Percentiles rank a stretch among this genome's conserved stretches.
These are phyloP conservation scores for Melanaphis sacchari DNA, from an alignment of 1,140 invertebrate species.

Conservation along the genomic window DNA sequence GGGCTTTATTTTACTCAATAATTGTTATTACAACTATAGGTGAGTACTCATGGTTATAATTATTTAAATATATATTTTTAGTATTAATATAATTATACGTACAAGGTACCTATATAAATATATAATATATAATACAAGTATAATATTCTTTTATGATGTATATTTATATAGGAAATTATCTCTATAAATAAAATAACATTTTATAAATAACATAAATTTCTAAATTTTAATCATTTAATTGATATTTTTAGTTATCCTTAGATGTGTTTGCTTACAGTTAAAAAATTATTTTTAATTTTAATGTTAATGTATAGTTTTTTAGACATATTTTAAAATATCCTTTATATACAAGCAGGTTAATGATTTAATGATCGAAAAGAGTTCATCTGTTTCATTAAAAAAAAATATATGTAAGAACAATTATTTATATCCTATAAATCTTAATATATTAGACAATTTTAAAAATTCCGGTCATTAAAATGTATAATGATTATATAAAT, in stretches of 20 bases:
- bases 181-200: too few species aligned
- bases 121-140: background rate
- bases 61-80: background rate
- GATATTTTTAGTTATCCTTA: background rate
- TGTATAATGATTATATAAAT: background rate
- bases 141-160: too few species aligned
- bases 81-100: background rate
- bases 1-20: slow-evolving; percentile 94
- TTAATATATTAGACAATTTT: background rate
- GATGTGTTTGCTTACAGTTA: background rate
- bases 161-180: background rate
- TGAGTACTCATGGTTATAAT: slow-evolving; percentile 66
- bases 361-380: background rate
- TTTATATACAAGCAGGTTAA: background rate
- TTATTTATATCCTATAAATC: background rate
- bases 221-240: background rate
- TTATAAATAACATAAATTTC: background rate
- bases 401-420: background rate
- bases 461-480: background rate
- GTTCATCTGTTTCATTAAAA: background rate
- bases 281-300: background rate
- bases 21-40: slow-evolving; percentile 97
- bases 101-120: background rate
- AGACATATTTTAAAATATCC: background rate
- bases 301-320: background rate